Evolutionary conservation across 2,888 invertebrate species (phyloP), one percentile per base, ranked within the genome.

Genomic region (Metellina segmentata): DNA sequence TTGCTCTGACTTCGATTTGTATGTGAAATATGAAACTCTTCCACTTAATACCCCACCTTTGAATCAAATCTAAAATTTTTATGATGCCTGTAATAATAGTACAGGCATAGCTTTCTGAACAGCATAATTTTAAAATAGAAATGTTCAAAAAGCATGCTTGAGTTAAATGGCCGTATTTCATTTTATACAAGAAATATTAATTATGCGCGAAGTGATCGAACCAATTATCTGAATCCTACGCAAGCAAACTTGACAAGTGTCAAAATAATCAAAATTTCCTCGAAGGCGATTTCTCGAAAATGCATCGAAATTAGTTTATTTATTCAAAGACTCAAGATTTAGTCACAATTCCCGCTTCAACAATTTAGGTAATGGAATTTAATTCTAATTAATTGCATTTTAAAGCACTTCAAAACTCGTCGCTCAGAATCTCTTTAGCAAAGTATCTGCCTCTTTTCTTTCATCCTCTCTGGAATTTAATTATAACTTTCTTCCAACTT

Each of bases 361-460:
- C 87, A 79, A 81, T 87, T 74, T 72, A 74, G 79, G 20, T 87
- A 87, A 87, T 87, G 81, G 48, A 87, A 81, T 79, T 87, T 61
- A 87, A 83, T 83, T 83, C 83, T 52, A 83, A 81, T 72, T 52
- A 81, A 81, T 87, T 87, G n/a, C 87, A 72, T 72, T 81, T 87
- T 51, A 53, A 74, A 74, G 72, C 49, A 48, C 51, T 49, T 77
- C 11, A 48, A 77, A n/a, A n/a, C 77, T 77, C 51, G 49, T 51
- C 48, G 11, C 61, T 16, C 61, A 16, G 4, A 61, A 79, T 79
- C 53, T 79, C 61, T 34, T 61, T 7, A 53, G 79, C 79, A 79
- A 49, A 61, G 61, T 13, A 61, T 16, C 61, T 61, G 5, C 61
- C 13, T 61, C 61, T 61, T 61, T 78, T 78, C 78, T 78, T 19